These are phyloP conservation scores for Thunnus maccoyii DNA, from an alignment of 2,113 vertebrate genomes.

Conservation along the genomic window DNA sequence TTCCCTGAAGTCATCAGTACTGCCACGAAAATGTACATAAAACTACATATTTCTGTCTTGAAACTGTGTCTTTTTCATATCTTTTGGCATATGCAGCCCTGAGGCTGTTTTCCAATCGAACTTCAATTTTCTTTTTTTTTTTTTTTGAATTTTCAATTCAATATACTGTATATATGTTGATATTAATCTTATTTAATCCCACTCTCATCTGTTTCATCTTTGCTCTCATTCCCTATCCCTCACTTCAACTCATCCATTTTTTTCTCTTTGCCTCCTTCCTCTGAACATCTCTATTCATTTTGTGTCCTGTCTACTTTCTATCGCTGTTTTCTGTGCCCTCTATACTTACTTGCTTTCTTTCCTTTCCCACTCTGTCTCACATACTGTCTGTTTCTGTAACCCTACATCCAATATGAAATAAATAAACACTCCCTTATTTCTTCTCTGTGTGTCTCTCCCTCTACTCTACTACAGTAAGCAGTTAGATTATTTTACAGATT, in stretches of 20 bases:
- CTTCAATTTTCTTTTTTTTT: too few relatives aligned
- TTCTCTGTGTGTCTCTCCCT: neutral
- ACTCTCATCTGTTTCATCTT: neutral
- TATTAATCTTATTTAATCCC: conserved; percentile 7
- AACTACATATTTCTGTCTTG: conserved; percentile 9
- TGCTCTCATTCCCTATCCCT: neutral
- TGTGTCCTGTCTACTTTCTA: neutral
- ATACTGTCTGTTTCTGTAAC: conserved; percentile 9
- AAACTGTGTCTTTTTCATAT: neutral
- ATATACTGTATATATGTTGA: neutral
- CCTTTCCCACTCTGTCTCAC: neutral
- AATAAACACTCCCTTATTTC: conserved; percentile 15
- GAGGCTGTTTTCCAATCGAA: neutral
- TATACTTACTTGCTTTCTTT: neutral
- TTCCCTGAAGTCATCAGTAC: neutral
- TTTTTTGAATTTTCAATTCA: neutral
- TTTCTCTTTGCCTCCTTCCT: neutral
- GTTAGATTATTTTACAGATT: conserved; percentile 65
- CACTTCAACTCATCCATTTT: neutral
- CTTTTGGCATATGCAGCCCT: neutral
- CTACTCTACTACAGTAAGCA: conserved; percentile 43
- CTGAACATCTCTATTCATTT: conserved; percentile 10
- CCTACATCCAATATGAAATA: neutral
- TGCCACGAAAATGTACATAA: neutral
- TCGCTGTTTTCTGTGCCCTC: conserved; percentile 10